phyloP scores from a whole-genome alignment of 1,140 invertebrate genomes.

The Papilio machaon region DNA sequence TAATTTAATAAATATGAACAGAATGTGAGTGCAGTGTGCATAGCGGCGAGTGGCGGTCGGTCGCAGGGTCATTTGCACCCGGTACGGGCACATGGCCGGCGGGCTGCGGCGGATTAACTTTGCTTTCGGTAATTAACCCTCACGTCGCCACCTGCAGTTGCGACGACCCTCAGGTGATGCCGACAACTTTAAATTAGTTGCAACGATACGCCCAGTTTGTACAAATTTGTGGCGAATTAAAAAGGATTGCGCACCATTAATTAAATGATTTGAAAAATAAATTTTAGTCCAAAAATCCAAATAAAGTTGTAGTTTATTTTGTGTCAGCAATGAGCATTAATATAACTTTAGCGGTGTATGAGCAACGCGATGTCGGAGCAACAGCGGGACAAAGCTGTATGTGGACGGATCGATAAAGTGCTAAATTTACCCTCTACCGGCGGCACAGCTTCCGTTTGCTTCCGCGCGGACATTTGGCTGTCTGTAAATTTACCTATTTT shows the following conservation, averaged over 20 bases:
- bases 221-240: background rate
- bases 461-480: constrained; percentile 6
- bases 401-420: constrained; percentile 45
- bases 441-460: background rate
- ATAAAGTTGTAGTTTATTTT: background rate
- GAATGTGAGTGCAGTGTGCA: background rate
- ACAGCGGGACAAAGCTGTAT: background rate
- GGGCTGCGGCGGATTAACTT: constrained; percentile 39
- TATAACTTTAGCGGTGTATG: constrained; percentile 14
- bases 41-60: background rate
- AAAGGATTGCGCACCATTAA: background rate
- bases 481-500: background rate
- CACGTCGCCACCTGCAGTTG: constrained; percentile 33
- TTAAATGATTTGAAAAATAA: background rate
- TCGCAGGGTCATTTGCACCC: constrained; percentile 24
- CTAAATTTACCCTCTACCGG: constrained; percentile 42
- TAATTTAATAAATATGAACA: background rate
- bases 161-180: background rate
- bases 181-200: constrained; percentile 10
- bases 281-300: background rate
- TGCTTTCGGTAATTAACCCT: constrained; percentile 43
- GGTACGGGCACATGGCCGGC: constrained; percentile 17
- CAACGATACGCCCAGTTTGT: background rate
- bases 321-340: background rate
- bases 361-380: background rate